Evolutionary conservation across 2,888 invertebrate species (phyloP), one percentile per base, ranked within the genome.

Genomic region (Tinea trinotella): DNA sequence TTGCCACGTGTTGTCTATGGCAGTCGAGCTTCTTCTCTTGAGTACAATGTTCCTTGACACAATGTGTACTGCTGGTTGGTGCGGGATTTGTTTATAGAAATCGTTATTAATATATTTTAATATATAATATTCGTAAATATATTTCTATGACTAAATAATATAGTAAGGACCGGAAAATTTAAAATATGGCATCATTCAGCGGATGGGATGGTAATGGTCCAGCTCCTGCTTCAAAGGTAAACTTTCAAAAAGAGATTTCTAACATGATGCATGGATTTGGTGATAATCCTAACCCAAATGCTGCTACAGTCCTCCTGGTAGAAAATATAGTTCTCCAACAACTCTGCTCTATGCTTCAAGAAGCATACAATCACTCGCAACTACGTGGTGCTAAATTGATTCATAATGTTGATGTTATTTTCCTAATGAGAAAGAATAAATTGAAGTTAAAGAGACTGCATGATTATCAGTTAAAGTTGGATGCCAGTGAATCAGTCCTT

Each of bases 251-350:
- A 75, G 94, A 95, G 79, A 94, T 95, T 61, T 91, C 93, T 0
- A 89, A 90, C 63, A 95, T 96, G 90, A 94, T 96, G 96, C 93
- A 95, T 63, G 96, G 96, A n/a, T 95, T 96, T 68, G 97, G 97
- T 0, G 97, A 97, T 67, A 92, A 93, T 64, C 90, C 92, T 15
- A 91, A 91, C 57, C 96, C 97, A 0, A 88, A 93, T 40, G 87
- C 90, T 0, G 94, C 94, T 46, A 93, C 96, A 1, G 96, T 96
- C 0, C 89, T 91, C 55, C 77, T 97, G 50, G 91, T 97, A 0
- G 96, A 97, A 77, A 92, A 90, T 59, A 92, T 97, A 55, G 91
- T 96, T 0, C 87, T 93, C 54, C 92, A 93, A 61, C 96, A 97
- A 74, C 87, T 97, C 61, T 88, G 91, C 58, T 88, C 89, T 0